Evolutionary conservation across 2,888 invertebrate species (phyloP), one percentile per base, ranked within the genome.

Genomic region (Drepana falcataria): DNA sequence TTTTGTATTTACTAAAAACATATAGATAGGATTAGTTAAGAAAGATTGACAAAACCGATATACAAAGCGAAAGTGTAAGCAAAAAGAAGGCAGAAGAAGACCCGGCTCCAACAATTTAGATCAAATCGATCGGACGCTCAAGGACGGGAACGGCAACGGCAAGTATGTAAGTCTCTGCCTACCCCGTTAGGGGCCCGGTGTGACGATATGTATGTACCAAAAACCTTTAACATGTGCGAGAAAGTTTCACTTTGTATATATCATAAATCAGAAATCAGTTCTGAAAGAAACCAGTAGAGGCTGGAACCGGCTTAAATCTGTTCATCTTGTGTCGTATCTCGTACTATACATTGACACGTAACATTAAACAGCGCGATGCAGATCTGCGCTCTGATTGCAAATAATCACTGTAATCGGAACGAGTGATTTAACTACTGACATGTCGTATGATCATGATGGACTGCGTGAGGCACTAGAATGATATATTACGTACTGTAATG

Each of bases 351-450:
- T 37, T 41, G 51, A 51, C 7, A 34, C 6, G 51, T 34, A 40
- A 51, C 51, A 51, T 41, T 51, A 40, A 51, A 40, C 51, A 51
- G 34, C 33, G 4, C 40, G 3, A 7, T 51, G 51, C 51, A 51
- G 40, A 51, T 7, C 51, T 51, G 51, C 51, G 41, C 41, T 40
- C 40, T 37, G 3, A 51, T 34, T 51, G 51, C 51, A 51, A 51
- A 41, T 51, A 41, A 51, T 51, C 41, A 40, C 51, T 40, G 35
- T 49, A 40, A 33, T 40, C 41, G 51, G 41, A 34, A 7, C 51
- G 51, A 51, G 21, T 37, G 40, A 51, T 41, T 51, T 33, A 51
- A 51, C 34, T 51, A n/a, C 41, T 7, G 51, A 40, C 51, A 40
- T 51, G 21, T 51, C 33, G n/a, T 7, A 40, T 6, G 6, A 2